Base-by-base conservation (phyloP, 2,797 vertebrate species). In the Centroberyx gerrardi region DNA sequence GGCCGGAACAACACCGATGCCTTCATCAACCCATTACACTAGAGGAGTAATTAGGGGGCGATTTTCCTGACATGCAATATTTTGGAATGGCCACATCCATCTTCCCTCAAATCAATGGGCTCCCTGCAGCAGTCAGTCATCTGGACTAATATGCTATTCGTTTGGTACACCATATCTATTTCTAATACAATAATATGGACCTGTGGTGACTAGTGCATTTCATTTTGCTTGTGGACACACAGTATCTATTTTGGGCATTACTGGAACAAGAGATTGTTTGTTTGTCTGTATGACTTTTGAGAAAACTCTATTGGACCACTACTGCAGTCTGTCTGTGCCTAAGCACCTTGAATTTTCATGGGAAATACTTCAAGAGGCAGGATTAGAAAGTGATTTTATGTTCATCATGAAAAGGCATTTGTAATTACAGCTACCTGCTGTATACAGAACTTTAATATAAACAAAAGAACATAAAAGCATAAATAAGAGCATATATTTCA, bases 11-110 rank as follows among this genome's bases (percentile, higher is more conserved):
- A 66, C 55, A 75, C 8, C n/a, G 49, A 29, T 55, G 22, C 18
- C 2, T 28, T 62, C 76, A 76, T 74, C 40, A 72, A 61, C 75
- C 66, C 46, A 60, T 86, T 73, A 72, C 51, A 38, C 28, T 53
- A 46, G 68, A 64, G 68, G 65, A 81, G 55, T 80, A 59, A 90
- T 77, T 79, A 78, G 61, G 58, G 51, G 58, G 46, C 29, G 36
- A 74, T 78, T 85, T 89, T 64, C 77, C 74, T 74, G 72, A 83
- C 72, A 71, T 49, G 63, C 62, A 76, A 74, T 68, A 83, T 78
- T 86, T 80, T 52, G 51, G 74, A 88, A 84, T 58, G 42, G 75
- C 62, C 55, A 68, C 80, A 89, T 86, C 76, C 56, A 75, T 92
- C 79, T 76, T 68, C 17, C 14, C 3, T 78, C 56, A 80, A 81